These are phyloP conservation scores for Ciona savignyi DNA, from an alignment of 23 tunicate genomes.

Conservation along the genomic window DNA sequence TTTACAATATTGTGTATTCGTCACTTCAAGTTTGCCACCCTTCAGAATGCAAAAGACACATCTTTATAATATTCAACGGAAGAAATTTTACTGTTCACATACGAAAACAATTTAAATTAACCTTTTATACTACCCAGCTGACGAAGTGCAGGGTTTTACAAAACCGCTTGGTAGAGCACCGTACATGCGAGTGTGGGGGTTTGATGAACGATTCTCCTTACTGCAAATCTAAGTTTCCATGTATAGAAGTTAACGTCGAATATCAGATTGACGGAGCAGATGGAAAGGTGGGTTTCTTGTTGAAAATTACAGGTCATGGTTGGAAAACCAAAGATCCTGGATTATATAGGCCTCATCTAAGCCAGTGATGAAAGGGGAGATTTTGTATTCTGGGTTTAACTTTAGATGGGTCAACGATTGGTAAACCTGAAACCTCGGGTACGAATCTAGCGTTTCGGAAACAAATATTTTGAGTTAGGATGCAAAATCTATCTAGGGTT, in stretches of 20 bases:
- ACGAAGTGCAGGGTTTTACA: slow-evolving; percentile 25
- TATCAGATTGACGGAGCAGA: slow-evolving; percentile 9
- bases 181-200: slow-evolving; percentile 59
- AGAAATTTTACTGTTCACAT: too few relatives aligned
- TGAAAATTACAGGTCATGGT: too few relatives aligned
- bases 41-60: too few relatives aligned
- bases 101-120: too few relatives aligned
- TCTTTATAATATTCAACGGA: too few relatives aligned
- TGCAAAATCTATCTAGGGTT: too few relatives aligned
- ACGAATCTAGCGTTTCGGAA: not conserved
- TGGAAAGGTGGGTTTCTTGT: not conserved
- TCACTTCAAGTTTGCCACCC: too few relatives aligned
- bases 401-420: not conserved
- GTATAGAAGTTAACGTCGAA: slow-evolving; percentile 27
- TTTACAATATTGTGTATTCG: too few relatives aligned
- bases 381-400: not conserved
- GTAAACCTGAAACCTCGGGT: not conserved
- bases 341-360: not conserved
- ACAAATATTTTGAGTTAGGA: not conserved
- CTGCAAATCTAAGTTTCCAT: slow-evolving; percentile 56
- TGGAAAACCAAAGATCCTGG: not conserved
- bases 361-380: not conserved
- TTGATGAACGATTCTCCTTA: slow-evolving; percentile 34
- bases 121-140: slow-evolving; percentile 21
- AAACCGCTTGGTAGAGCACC: slow-evolving; percentile 3